Conservation (phyloP, 2,797 vertebrate species). For the Phaenicophaeus curvirostris region DNA sequence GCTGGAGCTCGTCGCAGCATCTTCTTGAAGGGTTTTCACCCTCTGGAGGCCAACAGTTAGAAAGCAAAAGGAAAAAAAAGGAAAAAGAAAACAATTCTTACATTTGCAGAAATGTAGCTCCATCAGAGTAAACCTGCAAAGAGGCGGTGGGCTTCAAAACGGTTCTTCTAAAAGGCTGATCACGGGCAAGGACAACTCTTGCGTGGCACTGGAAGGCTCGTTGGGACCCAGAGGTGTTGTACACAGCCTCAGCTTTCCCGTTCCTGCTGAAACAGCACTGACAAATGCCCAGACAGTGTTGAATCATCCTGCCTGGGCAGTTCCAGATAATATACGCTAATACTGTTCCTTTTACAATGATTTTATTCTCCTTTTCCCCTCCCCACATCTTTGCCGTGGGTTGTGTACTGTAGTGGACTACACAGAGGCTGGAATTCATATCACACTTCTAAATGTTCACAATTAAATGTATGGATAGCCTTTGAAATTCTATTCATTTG, state of each 20-base stretch:
- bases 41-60: slow-evolving; percentile 20
- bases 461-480: background rate
- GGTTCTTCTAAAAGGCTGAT: background rate
- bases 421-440: background rate
- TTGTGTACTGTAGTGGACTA: background rate
- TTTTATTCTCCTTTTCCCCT: background rate
- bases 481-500: background rate
- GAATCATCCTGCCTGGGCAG: background rate
- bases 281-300: background rate
- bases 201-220: background rate
- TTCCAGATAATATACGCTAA: background rate
- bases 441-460: background rate
- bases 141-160: background rate
- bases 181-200: background rate
- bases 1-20: background rate
- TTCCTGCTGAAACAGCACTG: background rate
- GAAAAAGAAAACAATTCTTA: too few relatives aligned
- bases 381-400: background rate
- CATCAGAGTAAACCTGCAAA: background rate
- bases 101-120: background rate
- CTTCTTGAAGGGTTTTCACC: slow-evolving; percentile 1
- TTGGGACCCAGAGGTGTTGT: background rate
- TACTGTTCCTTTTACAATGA: background rate
- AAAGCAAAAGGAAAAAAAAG: background rate
- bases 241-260: background rate